Evolutionary conservation across 2,113 vertebrate species (phyloP), one percentile per base, ranked within the genome.

Genomic region (Leuciscus idus): DNA sequence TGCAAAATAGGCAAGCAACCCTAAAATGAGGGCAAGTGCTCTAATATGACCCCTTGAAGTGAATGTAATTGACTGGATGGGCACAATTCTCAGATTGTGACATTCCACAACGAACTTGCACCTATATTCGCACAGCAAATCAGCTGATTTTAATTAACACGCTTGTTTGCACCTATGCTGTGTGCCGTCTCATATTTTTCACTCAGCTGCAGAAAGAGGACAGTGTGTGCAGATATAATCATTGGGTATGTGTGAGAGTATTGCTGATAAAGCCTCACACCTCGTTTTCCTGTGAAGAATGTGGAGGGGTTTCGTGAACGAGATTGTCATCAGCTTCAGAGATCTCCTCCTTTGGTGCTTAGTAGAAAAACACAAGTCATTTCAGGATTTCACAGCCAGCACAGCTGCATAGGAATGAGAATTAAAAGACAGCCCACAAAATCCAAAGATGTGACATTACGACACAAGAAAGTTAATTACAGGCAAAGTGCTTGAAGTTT

Each of bases 251-350:
- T 50, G 87, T 73, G 85, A 85, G 50, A 55, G 48, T 28, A 8
- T 10, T 23, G 36, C 50, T 77, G 84, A 92, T 85, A 50, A 89
- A 66, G 64, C 74, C 81, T 90, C 90, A 81, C 85, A 90, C 84
- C 89, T 92, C 90, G 36, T 89, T 86, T 90, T 88, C 84, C 83
- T 57, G 80, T 85, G 90, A 90, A 90, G 90, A 92, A 91, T 92
- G 81, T 91, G 79, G 85, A 82, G 88, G 66, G 43, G 30, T 75
- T 73, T 87, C 81, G 91, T 78, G 68, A 88, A 87, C 78, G 66
- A 85, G 74, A 79, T 55, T 6, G 5, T 86, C 76, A 81, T 46
- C 70, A 43, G 43, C 28, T 75, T 85, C 33, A 55, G 87, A 76
- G 86, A 87, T 79, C 78, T 91, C 82, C 75, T 30, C 73, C 46